Base-by-base conservation (phyloP, 2,113 vertebrate genomes). In the Oriolus oriolus region DNA sequence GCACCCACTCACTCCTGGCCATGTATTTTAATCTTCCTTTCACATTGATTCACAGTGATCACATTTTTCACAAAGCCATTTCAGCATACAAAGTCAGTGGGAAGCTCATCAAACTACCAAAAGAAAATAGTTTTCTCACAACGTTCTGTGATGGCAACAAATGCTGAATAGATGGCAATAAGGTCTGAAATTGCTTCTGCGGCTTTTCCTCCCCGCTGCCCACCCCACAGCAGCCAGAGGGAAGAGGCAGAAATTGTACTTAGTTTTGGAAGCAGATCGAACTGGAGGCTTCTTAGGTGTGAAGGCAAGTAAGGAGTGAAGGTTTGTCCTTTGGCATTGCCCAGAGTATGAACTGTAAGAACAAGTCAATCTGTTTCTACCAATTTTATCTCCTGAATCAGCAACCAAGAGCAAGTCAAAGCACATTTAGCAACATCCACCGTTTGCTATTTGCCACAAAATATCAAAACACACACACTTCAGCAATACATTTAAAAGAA, bases 21-120 rank as follows among this genome's bases (percentile, higher is more conserved):
- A 13, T 11, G 0, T 6, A 39, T 27, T 91, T 35, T 31, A 11
- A 26, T 4, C 6, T 54, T 63, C 39, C 44, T 60, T 68, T 73
- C 7, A 1, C 45, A 23, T 2, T 1, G 0, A 31, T 63, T 64
- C 53, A 35, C 23, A 44, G 13, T 9, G 16, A 70, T 5, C 1
- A 0, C 17, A 9, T 20, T 76, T 83, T 50, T 83, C 31, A 60
- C 24, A 37, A 54, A 89, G 31, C 6, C 39, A 28, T 53, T 89
- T 53, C 45, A 65, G 49, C 6, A 8, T 3, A 9, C 24, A 28
- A 65, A 70, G 13, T 8, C 60, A 70, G 16, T 15, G 50, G 52
- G 12, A 80, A 70, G 12, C 17, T 74, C 69, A 76, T 37, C 45
- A 61, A 81, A 61, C 41, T 44, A 64, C 16, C 41, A 64, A 76